These are phyloP conservation scores for Carabus problematicus DNA, from an alignment of 2,888 invertebrate genomes.

Conservation along the genomic window DNA sequence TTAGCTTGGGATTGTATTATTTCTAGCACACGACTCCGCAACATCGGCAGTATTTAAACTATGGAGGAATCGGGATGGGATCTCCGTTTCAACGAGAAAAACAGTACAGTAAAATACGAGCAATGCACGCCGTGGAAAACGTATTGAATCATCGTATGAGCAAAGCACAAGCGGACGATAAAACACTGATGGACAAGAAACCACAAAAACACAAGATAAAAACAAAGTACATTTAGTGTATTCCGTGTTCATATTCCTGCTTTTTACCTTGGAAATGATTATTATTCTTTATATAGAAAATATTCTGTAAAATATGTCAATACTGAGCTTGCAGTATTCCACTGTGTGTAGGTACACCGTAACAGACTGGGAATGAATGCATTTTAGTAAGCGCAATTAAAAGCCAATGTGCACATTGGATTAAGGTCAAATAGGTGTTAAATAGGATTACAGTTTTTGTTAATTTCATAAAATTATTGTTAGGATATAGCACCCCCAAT, in stretches of 20 bases:
- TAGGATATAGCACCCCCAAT: too few relatives aligned
- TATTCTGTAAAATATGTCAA: not conserved
- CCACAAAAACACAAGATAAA: slow-evolving; percentile 75
- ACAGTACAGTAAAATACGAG: slow-evolving; percentile 74
- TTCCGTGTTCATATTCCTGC: too few relatives aligned
- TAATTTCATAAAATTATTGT: too few relatives aligned
- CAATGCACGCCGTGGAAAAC: slow-evolving; percentile 73
- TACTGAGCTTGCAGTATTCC: too few relatives aligned
- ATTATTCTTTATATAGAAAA: too few relatives aligned
- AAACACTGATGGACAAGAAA: slow-evolving; percentile 71
- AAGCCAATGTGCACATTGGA: too few relatives aligned
- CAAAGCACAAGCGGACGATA: slow-evolving; percentile 67
- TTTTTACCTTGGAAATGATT: too few relatives aligned
- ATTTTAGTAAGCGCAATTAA: too few relatives aligned
- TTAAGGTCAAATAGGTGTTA: too few relatives aligned
- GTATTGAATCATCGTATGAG: slow-evolving; percentile 68
- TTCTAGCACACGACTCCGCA: slow-evolving; percentile 85
- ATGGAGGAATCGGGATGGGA: slow-evolving; percentile 81
- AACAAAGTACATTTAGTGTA: slow-evolving; percentile 66
- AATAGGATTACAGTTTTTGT: too few relatives aligned
- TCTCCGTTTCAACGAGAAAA: slow-evolving; percentile 80
- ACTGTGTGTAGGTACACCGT: too few relatives aligned
- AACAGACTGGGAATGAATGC: too few relatives aligned
- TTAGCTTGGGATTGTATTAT: slow-evolving; percentile 43
- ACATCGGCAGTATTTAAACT: slow-evolving; percentile 83